Percentiles rank a stretch among this genome's conserved stretches.
phyloP scores from a whole-genome alignment of 1,140 invertebrate species.

The Drosophila mojavensis region DNA sequence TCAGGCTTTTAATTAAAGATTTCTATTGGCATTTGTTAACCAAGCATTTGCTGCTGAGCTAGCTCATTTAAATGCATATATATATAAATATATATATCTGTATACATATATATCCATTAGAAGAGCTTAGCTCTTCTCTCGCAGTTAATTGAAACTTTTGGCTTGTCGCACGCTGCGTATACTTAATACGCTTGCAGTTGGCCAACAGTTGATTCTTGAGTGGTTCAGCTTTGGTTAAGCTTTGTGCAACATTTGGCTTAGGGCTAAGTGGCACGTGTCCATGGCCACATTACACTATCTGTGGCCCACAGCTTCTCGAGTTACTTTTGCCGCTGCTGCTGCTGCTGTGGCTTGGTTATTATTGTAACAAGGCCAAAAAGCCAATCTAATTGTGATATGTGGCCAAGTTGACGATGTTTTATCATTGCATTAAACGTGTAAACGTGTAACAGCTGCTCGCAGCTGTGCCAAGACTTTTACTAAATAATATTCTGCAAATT shows the following conservation, averaged over 20 bases:
- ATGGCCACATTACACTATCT: constrained; percentile 37
- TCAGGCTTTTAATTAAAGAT: constrained; percentile 51
- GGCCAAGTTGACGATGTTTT: background rate
- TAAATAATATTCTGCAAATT: background rate
- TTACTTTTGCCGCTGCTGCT: background rate
- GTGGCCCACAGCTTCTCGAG: background rate
- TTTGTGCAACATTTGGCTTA: constrained; percentile 27
- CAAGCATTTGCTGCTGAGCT: constrained; percentile 19
- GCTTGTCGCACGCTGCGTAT: constrained; percentile 22
- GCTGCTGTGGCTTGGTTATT: background rate
- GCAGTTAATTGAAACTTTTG: constrained; percentile 40
- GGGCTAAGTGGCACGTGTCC: constrained; percentile 41
- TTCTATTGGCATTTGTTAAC: constrained; percentile 47
- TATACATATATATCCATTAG: constrained; percentile 4
- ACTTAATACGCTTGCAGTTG: constrained; percentile 42
- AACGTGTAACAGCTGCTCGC: background rate
- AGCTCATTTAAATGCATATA: background rate
- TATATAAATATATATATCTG: background rate
- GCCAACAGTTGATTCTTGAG: background rate
- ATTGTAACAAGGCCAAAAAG: constrained; percentile 18
- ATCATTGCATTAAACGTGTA: constrained; percentile 11
- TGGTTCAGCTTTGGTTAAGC: background rate
- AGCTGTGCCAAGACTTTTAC: constrained; percentile 6
- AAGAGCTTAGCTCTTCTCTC: background rate
- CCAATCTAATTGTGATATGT: constrained; percentile 31